Evolutionary conservation across 2,888 invertebrate species (phyloP), one percentile per base, ranked within the genome.

Genomic region (Meghimatium bilineatum): DNA sequence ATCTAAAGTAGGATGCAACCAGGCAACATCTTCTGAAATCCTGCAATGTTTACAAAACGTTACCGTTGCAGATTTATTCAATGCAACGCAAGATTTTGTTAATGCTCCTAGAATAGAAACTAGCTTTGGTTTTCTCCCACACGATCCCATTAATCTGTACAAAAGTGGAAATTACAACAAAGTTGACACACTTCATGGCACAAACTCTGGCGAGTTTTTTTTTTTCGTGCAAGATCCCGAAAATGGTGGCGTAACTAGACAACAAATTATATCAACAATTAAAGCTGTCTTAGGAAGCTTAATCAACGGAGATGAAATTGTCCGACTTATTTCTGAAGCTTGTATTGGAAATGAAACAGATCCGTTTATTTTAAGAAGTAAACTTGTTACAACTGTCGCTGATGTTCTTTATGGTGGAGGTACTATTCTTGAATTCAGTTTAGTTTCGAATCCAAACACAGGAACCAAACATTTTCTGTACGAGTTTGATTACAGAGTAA

Each of bases 51-150:
- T 79, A 17, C 34, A 52, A 38, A 38, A 36, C 10, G 79, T 66
- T 6, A 49, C 67, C 49, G 49, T 38, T 67, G 49, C 20, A 5
- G 20, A 32, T 1, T 29, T 79, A n/a, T 20, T 79, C 29, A 34
- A 67, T 32, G 67, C 67, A 32, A 67, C 32, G 14, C 17, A 67
- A 10, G 10, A 67, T 67, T 10, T 20, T 17, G 67, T 34, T 32
- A 10, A 8, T 23, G 34, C 34, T 2, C 76, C 82, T 20, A 66
- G 66, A 49, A 67, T 82, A 17, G 82, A 82, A 52, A 82, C 75
- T 14, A 76, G 36, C 5, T 82, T 82, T 76, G 75, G 76, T 6
- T 82, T 82, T 36, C 36, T 82, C 5, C 82, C 82, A 23, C 76
- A 82, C 56, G 66, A 69, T 20, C 82, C 82, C 6, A 17, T 44